A percentile compares a stretch with the other conserved stretches of the same genome.
Evolutionary conservation across 2,797 vertebrate genomes (phyloP).

Genomic region (Malacoraja senta): DNA sequence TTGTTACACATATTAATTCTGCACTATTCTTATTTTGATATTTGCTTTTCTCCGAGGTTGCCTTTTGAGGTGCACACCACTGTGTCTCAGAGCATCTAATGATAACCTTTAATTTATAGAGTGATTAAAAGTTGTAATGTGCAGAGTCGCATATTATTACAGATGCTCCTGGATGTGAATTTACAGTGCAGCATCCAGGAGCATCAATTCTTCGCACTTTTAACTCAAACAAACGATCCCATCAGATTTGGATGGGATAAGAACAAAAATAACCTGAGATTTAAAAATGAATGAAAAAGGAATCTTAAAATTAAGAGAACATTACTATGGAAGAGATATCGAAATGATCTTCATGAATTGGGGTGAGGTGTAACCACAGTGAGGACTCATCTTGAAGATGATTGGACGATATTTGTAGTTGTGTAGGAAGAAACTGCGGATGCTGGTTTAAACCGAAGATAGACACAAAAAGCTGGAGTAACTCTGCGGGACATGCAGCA

Average conservation of each 20-base stretch:
- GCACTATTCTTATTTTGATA: not conserved
- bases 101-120: not conserved
- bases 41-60: not conserved
- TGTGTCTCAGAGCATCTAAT: not conserved
- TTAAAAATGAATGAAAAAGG: constrained; percentile 1
- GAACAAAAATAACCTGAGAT: not conserved
- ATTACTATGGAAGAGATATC: not conserved
- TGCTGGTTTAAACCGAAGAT: too few species aligned
- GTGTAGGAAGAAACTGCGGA: not conserved
- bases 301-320: not conserved
- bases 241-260: not conserved
- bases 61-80: not conserved
- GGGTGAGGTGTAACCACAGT: not conserved
- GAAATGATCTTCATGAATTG: not conserved
- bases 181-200: not conserved
- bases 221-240: not conserved
- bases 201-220: not conserved
- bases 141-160: not conserved
- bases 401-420: not conserved
- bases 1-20: not conserved
- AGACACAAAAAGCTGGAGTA: too few species aligned
- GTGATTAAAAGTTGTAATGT: not conserved
- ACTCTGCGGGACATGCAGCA: too few species aligned
- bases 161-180: too few species aligned
- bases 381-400: too few species aligned